phyloP scores from a whole-genome alignment of 2,888 invertebrate genomes.

The Beris chalybata region DNA sequence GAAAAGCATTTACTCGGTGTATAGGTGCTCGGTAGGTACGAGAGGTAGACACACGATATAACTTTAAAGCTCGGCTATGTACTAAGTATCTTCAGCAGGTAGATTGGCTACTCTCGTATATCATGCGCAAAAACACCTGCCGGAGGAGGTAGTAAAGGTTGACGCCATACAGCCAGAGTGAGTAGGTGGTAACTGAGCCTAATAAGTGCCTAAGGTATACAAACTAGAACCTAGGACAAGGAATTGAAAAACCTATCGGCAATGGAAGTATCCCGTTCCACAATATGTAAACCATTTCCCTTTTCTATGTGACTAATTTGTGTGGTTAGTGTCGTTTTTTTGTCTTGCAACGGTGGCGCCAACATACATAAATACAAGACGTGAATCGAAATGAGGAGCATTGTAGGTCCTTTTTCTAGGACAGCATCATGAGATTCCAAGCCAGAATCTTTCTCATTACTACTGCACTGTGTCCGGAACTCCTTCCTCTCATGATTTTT shows the following conservation, averaged over 20 bases:
- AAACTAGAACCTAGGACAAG: slow-evolving; percentile 21
- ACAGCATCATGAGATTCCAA: slow-evolving; percentile 3
- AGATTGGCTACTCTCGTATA: slow-evolving; percentile 36
- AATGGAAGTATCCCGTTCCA: not conserved
- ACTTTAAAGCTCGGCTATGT: slow-evolving; percentile 38
- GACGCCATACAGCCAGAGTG: not conserved
- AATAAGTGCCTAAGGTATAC: slow-evolving; percentile 2
- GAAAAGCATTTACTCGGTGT: slow-evolving; percentile 16
- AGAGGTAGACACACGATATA: slow-evolving; percentile 42
- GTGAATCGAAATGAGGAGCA: slow-evolving; percentile 36
- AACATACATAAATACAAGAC: slow-evolving; percentile 32
- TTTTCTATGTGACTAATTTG: slow-evolving; percentile 20
- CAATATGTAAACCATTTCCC: not conserved
- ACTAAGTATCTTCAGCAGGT: slow-evolving; percentile 36
- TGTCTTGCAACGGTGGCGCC: slow-evolving; percentile 29
- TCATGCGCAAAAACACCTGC: slow-evolving; percentile 38
- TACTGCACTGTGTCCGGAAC: not conserved
- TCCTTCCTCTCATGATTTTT: not conserved
- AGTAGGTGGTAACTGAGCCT: not conserved
- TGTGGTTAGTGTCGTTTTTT: slow-evolving; percentile 2
- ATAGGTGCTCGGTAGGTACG: slow-evolving; percentile 20
- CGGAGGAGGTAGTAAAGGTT: slow-evolving; percentile 27
- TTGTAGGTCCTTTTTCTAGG: not conserved
- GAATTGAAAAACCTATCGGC: not conserved
- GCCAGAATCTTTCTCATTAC: slow-evolving; percentile 20